phyloP scores from a whole-genome alignment of 2,113 vertebrate species.

The Saccopteryx leptura region DNA sequence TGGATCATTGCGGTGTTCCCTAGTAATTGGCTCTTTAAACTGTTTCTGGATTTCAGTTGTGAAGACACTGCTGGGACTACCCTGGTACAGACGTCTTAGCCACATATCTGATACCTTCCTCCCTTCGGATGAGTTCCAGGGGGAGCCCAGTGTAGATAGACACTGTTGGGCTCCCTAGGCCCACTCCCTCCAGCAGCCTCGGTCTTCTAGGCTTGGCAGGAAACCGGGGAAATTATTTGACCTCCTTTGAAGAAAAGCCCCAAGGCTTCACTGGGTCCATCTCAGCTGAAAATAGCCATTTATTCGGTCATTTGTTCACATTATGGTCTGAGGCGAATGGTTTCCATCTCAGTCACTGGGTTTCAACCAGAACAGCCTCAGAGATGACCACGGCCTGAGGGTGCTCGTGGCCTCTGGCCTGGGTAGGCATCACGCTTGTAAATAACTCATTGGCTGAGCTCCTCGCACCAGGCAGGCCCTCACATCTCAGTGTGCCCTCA shows the following conservation, averaged over 20 bases:
- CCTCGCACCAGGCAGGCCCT: background rate
- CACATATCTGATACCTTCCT: background rate
- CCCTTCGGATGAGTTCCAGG: background rate
- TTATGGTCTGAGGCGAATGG: background rate
- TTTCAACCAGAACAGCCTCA: background rate
- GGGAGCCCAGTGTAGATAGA: background rate
- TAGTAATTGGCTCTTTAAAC: rapidly evolving
- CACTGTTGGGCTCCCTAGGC: background rate
- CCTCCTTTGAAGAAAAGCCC: background rate
- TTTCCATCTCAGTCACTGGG: background rate
- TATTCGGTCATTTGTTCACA: background rate
- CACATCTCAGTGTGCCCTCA: background rate
- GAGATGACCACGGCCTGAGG: background rate
- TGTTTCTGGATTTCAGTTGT: background rate
- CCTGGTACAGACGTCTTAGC: rapidly evolving
- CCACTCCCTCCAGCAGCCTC: background rate
- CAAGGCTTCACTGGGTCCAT: background rate
- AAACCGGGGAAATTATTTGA: background rate
- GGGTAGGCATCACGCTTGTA: rapidly evolving
- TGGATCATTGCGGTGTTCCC: background rate
- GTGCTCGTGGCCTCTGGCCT: background rate
- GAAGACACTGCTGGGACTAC: background rate
- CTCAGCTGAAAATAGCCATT: background rate
- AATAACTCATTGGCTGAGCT: background rate
- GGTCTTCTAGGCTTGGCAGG: background rate